Evolutionary conservation across 2,888 invertebrate genomes (phyloP).

Genomic region (Conchocele bisecta): DNA sequence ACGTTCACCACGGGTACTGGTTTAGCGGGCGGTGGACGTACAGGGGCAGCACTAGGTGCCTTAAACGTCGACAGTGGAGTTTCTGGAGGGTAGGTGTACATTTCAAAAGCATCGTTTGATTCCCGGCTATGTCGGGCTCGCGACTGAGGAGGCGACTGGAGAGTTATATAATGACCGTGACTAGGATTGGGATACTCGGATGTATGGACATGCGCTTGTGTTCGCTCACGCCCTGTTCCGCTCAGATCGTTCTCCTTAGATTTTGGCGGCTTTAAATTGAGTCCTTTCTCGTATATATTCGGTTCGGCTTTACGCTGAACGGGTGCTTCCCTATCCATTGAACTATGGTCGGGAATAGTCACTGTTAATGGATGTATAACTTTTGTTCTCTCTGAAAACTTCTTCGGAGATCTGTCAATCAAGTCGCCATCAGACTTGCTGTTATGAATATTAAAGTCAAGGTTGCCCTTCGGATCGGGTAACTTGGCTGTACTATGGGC

Average conservation of each 20-base stretch:
- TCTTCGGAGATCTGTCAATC: slow-evolving; percentile 33
- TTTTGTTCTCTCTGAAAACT: slow-evolving; percentile 51
- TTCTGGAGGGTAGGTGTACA: slow-evolving; percentile 51
- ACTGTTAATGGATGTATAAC: slow-evolving; percentile 39
- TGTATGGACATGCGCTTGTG: slow-evolving; percentile 45
- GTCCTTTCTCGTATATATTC: slow-evolving; percentile 50
- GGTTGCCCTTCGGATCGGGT: slow-evolving; percentile 45
- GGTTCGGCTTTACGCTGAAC: slow-evolving; percentile 43
- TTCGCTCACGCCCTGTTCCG: slow-evolving; percentile 9
- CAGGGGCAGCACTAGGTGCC: slow-evolving; percentile 7
- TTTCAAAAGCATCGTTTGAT: slow-evolving; percentile 56
- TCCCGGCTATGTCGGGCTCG: slow-evolving; percentile 46
- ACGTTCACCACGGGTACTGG: slow-evolving; percentile 36
- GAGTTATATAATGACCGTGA: slow-evolving; percentile 44
- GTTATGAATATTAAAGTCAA: slow-evolving; percentile 54
- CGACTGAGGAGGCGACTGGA: slow-evolving; percentile 40
- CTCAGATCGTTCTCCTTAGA: slow-evolving; percentile 50
- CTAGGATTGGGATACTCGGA: slow-evolving; percentile 47
- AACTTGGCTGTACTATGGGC: slow-evolving; percentile 48
- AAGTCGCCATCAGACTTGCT: slow-evolving; percentile 57
- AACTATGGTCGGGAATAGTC: slow-evolving; percentile 26
- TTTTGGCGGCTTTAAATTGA: slow-evolving; percentile 29
- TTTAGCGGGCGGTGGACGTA: slow-evolving; percentile 27
- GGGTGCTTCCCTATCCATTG: slow-evolving; percentile 18
- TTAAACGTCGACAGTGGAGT: slow-evolving; percentile 55